Evolutionary conservation across 2,888 invertebrate genomes (phyloP), one percentile per base, ranked within the genome.

Genomic region (Aradus depressus): DNA sequence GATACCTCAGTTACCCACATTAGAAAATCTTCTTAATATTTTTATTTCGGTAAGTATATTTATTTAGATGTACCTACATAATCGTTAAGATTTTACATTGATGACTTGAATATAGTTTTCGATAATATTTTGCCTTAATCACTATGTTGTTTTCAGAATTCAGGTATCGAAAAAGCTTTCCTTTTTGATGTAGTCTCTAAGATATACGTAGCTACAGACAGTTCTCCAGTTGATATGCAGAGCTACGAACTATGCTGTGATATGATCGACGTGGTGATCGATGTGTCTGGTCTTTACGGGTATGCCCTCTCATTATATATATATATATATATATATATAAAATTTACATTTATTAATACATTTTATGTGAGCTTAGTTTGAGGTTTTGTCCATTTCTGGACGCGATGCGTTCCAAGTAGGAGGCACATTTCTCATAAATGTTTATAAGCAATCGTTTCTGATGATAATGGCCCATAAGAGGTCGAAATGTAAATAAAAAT

Each of bases 141-240:
- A 35, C 35, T 14, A 35, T 35, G 14, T 14, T 35, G 6, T 35
- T 35, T 35, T 35, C 70, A 96, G 95, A 97, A 96, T 71, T 98
- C 97, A 10, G 95, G 92, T 39, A 95, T 99, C 65, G 98, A 98
- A 68, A 98, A 98, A 67, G 97, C 97, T 52, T 99, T 98, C 72
- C 76, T 99, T 35, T 99, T 98, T 72, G 98, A 99, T 73, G 96
- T 99, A 22, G 91, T 96, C n/a, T 90, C 90, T 4, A 91, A 91
- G 74, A 98, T 98, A 62, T 98, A 98, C 70, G 95, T 99, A 61
- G 98, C 98, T n/a, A 98, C 98, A 1, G 98, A 99, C 70, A 92
- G 92, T 60, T 91, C 93, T 10, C 97, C 97, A 2, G 97, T 98
- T 4, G 98, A 99, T 68, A 97, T 98, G 97, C 96, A 97, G 71